Evolutionary conservation across 2,797 vertebrate genomes (phyloP), one percentile per base, ranked within the genome.

Genomic region (Hoplostethus mediterraneus): DNA sequence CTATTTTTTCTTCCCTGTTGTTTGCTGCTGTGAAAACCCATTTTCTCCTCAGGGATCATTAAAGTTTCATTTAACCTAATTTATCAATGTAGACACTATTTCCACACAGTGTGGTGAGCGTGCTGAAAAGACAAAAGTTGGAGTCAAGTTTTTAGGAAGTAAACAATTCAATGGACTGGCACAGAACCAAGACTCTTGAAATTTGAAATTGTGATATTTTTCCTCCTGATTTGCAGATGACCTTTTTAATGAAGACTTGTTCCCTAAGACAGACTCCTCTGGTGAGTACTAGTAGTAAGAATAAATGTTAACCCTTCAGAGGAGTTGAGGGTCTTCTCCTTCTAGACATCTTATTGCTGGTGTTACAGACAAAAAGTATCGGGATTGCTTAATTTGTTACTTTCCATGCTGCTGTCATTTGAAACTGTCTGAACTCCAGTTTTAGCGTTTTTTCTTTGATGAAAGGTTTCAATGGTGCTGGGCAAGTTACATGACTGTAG

Each of bases 161-260:
- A 33, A 33, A 33, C 33, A 6, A 33, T 6, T 33, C 33, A 12
- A 1, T 14, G 3, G 42, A 12, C 12, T 44, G 33, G 6, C 33
- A 33, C 3, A 5, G 11, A 13, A 13, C 42, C 42, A 44, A 12
- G 11, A 2, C 12, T 12, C 42, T 14, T 28, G 28, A 28, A 28
- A 28, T 49, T n/a, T n/a, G 6, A 49, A 2, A 49, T 21, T 42
- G 11, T 74, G 74, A 61, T 65, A 64, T 71, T 75, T 69, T 42
- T 60, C 86, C 48, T 59, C 59, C 71, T 77, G 16, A 80, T 87
- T 89, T 75, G 4, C 80, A 98, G 97, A 93, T 86, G 96, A 98
- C 84, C 95, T 97, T 84, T 99, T 99, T 89, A 95, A 95, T 82
- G 97, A 98, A 92, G 97, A 98, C 71, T 93, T 96, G 54, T 99